Evolutionary conservation across 2,113 vertebrate species (phyloP), one percentile per base, ranked within the genome.

Genomic region (Helogale parvula): DNA sequence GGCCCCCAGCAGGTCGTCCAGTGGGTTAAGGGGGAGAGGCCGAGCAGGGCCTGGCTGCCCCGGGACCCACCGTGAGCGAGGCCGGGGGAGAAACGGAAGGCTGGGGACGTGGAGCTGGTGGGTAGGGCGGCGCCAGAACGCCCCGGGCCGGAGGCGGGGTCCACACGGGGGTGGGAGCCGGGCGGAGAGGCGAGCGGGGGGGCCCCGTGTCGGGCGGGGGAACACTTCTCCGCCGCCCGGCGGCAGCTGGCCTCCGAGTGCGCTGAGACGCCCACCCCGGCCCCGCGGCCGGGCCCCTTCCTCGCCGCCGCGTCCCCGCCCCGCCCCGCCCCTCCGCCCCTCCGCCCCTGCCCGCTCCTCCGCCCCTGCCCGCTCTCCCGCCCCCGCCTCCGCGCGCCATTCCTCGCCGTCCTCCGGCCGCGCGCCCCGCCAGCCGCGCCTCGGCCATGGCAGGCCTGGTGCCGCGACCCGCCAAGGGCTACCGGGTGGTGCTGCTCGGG

Each of bases 401-500:
- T 96, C 80, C 69, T 33, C 65, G 65, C 27, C 8, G 27, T 16
- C 27, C 52, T 13, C 21, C 69, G 7, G 47, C 69, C 27, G 52
- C 29, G 68, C 41, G 72, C 82, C 77, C 83, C 45, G 38, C 81
- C 92, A 2, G 86, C 79, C 5, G 94, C 92, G 66, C 23, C 83
- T 60, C n/a, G 50, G 86, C 89, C 90, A 97, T 96, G 94, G 97
- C 84, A 4, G 47, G 65, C 71, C 54, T n/a, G 71, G 93, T 15
- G 76, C 71, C 16, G 79, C 93, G 91, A 2, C 97, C 96, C 7
- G 88, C 91, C 91, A 96, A 95, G 84, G 91, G 92, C 93, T 97
- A 94, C 91, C 93, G 93, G 52, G 96, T 95, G 91, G 97, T 97
- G 91, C 88, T 97, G 66, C 93, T 96, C 4, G 93, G 97, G 33